phyloP scores from a whole-genome alignment of 2,888 invertebrate species.

The Magallana nippona region DNA sequence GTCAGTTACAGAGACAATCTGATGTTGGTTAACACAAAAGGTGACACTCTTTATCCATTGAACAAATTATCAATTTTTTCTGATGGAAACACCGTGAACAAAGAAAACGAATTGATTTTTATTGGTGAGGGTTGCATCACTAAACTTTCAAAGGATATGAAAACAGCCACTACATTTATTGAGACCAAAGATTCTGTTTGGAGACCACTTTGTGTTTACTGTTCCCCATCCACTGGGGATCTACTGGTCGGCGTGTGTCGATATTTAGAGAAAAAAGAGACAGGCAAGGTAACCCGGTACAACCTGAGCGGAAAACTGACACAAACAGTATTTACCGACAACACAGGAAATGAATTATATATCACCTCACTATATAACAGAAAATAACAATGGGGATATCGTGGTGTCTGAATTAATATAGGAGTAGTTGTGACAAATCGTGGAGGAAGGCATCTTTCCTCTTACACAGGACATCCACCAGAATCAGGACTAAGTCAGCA shows the following conservation, averaged over 20 bases:
- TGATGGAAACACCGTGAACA: too few relatives aligned
- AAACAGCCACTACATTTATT: too few relatives aligned
- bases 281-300: not conserved
- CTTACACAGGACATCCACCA: not conserved
- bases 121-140: too few relatives aligned
- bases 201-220: not conserved
- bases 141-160: too few relatives aligned
- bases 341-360: not conserved
- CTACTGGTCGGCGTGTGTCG: not conserved
- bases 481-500: not conserved
- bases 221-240: not conserved
- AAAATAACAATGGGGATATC: not conserved
- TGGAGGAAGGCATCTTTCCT: not conserved
- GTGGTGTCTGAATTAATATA: not conserved
- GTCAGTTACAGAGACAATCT: too few relatives aligned
- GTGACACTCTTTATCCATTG: too few relatives aligned
- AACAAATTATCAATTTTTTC: too few relatives aligned
- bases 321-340: not conserved
- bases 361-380: not conserved
- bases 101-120: too few relatives aligned
- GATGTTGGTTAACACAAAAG: too few relatives aligned
- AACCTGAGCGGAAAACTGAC: not conserved
- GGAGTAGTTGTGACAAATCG: not conserved
- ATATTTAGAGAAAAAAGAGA: not conserved
- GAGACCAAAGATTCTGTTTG: not conserved